Evolutionary conservation across 2,113 vertebrate genomes (phyloP).

Genomic region (Crocuta crocuta): DNA sequence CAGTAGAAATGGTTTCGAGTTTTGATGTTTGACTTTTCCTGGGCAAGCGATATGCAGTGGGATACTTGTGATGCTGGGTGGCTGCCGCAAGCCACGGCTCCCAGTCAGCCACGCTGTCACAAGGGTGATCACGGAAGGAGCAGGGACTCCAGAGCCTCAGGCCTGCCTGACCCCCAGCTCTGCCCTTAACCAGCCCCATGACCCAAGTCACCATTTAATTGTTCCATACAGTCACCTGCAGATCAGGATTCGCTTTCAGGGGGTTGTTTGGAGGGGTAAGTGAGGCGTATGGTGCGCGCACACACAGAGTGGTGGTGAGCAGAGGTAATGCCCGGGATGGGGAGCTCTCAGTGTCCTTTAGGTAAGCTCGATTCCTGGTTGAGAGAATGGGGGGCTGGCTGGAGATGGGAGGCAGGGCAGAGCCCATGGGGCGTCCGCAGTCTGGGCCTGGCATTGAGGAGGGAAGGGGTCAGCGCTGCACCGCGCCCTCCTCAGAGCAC

Average conservation of each 20-base stretch:
- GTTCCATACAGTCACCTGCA: not conserved
- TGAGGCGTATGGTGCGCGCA: not conserved
- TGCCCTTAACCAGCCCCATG: not conserved
- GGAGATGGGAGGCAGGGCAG: not conserved
- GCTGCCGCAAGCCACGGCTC: not conserved
- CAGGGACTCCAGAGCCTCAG: not conserved
- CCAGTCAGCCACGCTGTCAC: not conserved
- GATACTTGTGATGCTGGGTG: not conserved
- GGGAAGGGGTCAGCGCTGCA: too few relatives aligned
- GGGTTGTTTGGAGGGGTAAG: not conserved
- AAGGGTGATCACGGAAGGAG: not conserved
- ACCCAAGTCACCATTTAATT: not conserved
- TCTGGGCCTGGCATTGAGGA: not conserved
- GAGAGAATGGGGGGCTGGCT: not conserved
- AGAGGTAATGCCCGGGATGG: not conserved
- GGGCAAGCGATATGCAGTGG: not conserved
- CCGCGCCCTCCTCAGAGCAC: not conserved
- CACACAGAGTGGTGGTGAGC: not conserved
- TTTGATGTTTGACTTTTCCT: not conserved
- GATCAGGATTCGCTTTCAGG: not conserved
- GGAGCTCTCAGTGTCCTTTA: not conserved
- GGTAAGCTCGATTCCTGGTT: fast-evolving
- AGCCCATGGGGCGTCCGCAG: not conserved
- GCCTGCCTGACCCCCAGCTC: not conserved
- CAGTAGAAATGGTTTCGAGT: not conserved